phyloP scores from a whole-genome alignment of 2,888 invertebrate genomes.

The Melinaea menophilus region DNA sequence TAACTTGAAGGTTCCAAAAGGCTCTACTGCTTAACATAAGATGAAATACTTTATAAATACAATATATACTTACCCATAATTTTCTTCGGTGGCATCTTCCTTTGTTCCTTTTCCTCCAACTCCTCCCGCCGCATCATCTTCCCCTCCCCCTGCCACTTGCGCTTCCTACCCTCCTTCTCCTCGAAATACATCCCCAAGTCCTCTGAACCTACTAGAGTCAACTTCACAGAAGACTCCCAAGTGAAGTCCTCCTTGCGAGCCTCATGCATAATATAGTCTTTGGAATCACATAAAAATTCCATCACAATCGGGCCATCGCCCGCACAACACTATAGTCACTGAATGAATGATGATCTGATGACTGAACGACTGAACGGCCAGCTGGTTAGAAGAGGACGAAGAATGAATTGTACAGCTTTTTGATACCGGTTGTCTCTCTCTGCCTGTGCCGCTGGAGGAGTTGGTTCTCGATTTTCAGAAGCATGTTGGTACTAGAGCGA shows the following conservation, averaged over 20 bases:
- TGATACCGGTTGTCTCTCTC: constrained; percentile 89
- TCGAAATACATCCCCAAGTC: constrained; percentile 68
- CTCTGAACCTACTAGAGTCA: constrained; percentile 57
- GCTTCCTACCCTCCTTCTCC: constrained; percentile 63
- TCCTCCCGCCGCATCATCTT: constrained; percentile 62
- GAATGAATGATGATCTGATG: constrained; percentile 50
- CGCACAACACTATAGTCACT: constrained; percentile 51
- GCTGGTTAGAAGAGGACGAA: constrained; percentile 88
- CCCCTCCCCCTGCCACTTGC: constrained; percentile 63
- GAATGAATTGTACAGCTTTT: constrained; percentile 91
- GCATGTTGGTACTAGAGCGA: constrained; percentile 77
- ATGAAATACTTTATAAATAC: too few species aligned
- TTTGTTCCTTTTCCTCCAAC: constrained; percentile 61
- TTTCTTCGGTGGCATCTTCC: constrained; percentile 69
- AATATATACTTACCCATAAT: constrained; percentile 59
- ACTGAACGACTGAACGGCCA: constrained; percentile 37
- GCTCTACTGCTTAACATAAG: not conserved
- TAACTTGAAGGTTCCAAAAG: not conserved
- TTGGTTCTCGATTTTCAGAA: constrained; percentile 84
- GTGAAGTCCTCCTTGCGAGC: constrained; percentile 57
- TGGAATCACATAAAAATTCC: constrained; percentile 54
- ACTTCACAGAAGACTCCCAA: constrained; percentile 65
- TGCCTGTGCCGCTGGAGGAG: constrained; percentile 89
- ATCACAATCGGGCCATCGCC: constrained; percentile 59
- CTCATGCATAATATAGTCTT: constrained; percentile 61